Percentiles rank a stretch among this genome's conserved stretches.
phyloP scores from a whole-genome alignment of 2,113 vertebrate genomes.

The Entelurus aequoreus region DNA sequence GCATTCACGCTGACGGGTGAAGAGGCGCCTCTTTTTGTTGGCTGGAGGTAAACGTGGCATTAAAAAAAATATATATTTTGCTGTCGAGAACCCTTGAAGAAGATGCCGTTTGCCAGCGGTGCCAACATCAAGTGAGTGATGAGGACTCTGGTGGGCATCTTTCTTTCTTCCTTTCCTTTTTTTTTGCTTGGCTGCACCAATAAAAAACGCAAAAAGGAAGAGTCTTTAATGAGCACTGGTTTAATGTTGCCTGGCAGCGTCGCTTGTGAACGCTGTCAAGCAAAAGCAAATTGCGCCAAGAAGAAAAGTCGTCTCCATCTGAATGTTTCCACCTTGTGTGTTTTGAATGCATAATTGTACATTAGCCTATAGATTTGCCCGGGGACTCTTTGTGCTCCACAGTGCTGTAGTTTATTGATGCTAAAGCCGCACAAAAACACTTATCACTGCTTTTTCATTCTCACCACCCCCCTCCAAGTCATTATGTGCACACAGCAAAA shows the following conservation, averaged over 20 bases:
- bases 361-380: constrained; percentile 8
- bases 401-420: constrained; percentile 15
- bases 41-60: constrained; percentile 59
- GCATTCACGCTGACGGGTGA: constrained; percentile 65
- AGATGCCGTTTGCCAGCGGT: constrained; percentile 57
- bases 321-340: constrained; percentile 25
- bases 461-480: neutral
- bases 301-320: constrained; percentile 18
- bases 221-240: constrained; percentile 58
- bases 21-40: constrained; percentile 63
- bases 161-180: constrained; percentile 1
- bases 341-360: constrained; percentile 23
- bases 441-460: constrained; percentile 15
- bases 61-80: constrained; percentile 63
- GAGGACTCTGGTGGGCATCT: constrained; percentile 58
- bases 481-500: constrained; percentile 4
- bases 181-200: constrained; percentile 44
- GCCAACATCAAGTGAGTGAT: constrained; percentile 55
- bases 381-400: constrained; percentile 1
- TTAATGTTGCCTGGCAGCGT: constrained; percentile 53
- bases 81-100: constrained; percentile 60
- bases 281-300: constrained; percentile 37
- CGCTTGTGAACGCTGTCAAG: constrained; percentile 33
- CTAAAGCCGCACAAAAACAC: constrained; percentile 11
- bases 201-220: constrained; percentile 55